Evolutionary conservation across 2,113 vertebrate genomes (phyloP), one percentile per base, ranked within the genome.

Genomic region (Aythya baeri): DNA sequence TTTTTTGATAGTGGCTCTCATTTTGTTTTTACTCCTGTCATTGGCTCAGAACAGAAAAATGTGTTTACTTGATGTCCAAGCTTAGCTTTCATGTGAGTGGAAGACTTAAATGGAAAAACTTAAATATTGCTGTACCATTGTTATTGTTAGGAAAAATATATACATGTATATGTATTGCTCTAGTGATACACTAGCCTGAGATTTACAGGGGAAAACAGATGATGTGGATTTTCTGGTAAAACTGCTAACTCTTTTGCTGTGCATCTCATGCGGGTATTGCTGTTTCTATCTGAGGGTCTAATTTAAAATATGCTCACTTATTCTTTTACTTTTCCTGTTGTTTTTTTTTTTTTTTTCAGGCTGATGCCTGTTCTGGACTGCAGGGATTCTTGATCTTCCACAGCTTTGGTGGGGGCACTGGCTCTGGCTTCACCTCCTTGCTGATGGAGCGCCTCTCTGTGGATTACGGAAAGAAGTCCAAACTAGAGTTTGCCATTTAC

Each of bases 401-500:
- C 75, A 98, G 98, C 68, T 98, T 98, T n/a, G 98, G 98, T 2
- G 98, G 98, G 0, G 98, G 98, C 17, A 98, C 98, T 0, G 98
- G 98, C 63, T 98, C 98, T 1, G 98, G 98, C 22, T 98, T 98
- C 58, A 98, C 98, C 2, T 99, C 99, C 83, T 96, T 99, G 79
- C 97, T 99, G 94, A 99, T 99, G 99, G 99, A 99, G 84, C 98
- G 98, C 49, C 98, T 99, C 78, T 99, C 99, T 17, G 94, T 99
- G 4, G 99, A 99, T 74, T 99, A 99, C 0, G 99, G 99, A 79
- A 99, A 99, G 97, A 99, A 99, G 91, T 99, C 99, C 96, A 99
- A 99, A 94, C 97, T 99, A 26, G 99, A 99, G 95, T 99, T 99
- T 95, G 98, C 99, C 82, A 98, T 99, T 96, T 99, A 99, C 85